Evolutionary conservation across 1,140 invertebrate species (phyloP), one percentile per base, ranked within the genome.

Genomic region (Drosophila lini): DNA sequence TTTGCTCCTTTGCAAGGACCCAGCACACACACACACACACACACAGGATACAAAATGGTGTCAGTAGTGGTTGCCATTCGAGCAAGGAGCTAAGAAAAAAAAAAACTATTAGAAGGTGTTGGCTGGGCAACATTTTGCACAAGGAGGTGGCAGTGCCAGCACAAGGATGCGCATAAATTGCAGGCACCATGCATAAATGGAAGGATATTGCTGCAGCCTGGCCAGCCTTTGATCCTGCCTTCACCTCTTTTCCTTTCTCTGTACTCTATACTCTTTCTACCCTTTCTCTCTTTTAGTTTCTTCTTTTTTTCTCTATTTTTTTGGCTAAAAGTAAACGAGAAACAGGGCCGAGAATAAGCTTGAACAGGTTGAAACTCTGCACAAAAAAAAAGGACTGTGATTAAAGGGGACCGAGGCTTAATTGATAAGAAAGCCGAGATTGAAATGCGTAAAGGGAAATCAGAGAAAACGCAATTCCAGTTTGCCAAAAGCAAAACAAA

Each of bases 171-270:
- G 68, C 82, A 85, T 85, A 85, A 85, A 86, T 86, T 81, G 78
- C 82, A 86, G 69, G 62, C 67, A 67, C 74, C 82, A 84, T 81
- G 79, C 78, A 84, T 81, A 86, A 78, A 64, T 74, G 75, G 71
- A 86, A 78, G 78, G 79, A 70, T 85, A 81, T 81, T 74, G 78
- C 70, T 74, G 50, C 44, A 25, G 68, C 69, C 48, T 13, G 36
- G 41, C 42, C 58, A 55, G 67, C 52, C 52, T 57, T 65, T 67
- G 61, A 59, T 65, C 38, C 53, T 64, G 59, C 40, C 36, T 38
- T 55, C 32, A 53, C 32, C 50, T 52, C 50, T 16, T 19, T 47
- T 25, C 22, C 19, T 22, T 45, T 48, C 25, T 45, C 42, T 13
- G 42, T 22, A 22, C 42, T 25, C 44, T 13, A 10, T 5, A 2